Evolutionary conservation across 2,113 vertebrate species (phyloP), one percentile per base, ranked within the genome.

Genomic region (Rhynchopsitta pachyrhyncha): DNA sequence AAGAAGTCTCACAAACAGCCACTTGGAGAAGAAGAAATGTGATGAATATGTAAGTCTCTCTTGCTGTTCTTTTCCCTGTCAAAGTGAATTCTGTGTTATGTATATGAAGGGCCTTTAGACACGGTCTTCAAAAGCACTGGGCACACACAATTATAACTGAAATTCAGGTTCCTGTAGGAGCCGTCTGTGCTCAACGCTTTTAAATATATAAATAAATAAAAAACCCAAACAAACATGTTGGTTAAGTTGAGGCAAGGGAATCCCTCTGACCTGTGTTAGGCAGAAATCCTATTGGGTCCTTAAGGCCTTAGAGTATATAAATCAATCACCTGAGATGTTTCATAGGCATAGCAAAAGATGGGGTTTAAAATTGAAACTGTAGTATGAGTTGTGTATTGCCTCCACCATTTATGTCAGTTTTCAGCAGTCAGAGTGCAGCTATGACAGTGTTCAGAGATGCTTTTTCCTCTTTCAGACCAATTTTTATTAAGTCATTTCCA

Each of bases 1-100:
- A 97, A 97, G 97, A 97, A 98, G 98, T 92, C 98, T 98, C 81
- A 98, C 98, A 15, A 98, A 98, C 95, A 98, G 98, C 84, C 97
- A 98, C 75, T 86, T 98, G 95, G 98, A 98, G 93, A 98, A 98
- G 96, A 98, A 98, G 97, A 98, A 98, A 93, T 98, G 98, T 0
- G 98, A 98, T 82, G 98, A 98, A 90, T 98, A 98, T 76, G 98
- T 98, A 98, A 98, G 98, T 98, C 24, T 74, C 37, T 75, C 53
- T 80, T 46, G 18, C 14, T 59, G 28, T 22, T 69, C 46, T 70
- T 75, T 74, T 88, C 24, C 24, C 53, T 88, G 55, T 78, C 46
- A 52, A 39, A 77, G 81, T 60, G 31, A 91, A 35, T 17, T 86
- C 8, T 39, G 4, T 41, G 5, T 63, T 90, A 19, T 59, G 18